A percentile compares a stretch with the other conserved stretches of the same genome.
Evolutionary conservation across 2,888 invertebrate species (phyloP).

Genomic region (Ennomos fuscantarius): DNA sequence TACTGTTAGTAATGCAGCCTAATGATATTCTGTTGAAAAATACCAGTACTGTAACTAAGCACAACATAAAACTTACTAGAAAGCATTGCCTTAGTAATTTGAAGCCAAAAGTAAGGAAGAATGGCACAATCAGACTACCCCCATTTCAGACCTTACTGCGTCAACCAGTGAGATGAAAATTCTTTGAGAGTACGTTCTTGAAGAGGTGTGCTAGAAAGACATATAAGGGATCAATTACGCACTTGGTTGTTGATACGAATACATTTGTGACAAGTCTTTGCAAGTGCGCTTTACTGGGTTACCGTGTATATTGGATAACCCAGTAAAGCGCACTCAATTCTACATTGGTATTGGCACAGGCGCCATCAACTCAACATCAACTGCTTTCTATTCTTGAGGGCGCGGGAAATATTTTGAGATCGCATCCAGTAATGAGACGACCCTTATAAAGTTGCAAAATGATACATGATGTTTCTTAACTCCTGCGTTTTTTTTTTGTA

Average conservation of each 20-base stretch:
- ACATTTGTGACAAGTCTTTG: conserved; percentile 35
- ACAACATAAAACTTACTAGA: conserved; percentile 26
- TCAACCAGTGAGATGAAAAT: conserved; percentile 8
- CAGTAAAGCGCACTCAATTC: conserved; percentile 23
- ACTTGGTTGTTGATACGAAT: conserved; percentile 30
- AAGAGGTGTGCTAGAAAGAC: conserved; percentile 22
- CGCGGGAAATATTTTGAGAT: no score
- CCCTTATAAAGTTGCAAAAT: no score
- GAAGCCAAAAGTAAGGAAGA: conserved; percentile 25
- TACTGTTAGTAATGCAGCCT: conserved; percentile 8
- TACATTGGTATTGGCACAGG: conserved; percentile 9
- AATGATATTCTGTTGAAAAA: conserved; percentile 23
- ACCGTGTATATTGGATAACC: no score
- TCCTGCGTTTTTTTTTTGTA: no score
- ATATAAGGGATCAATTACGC: conserved; percentile 37
- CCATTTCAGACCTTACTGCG: conserved; percentile 1
- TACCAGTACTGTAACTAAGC: conserved; percentile 24
- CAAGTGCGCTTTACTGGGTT: no score
- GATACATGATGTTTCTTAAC: no score
- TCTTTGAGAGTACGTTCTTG: background rate
- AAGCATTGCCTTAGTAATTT: conserved; percentile 21
- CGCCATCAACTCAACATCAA: conserved; percentile 3
- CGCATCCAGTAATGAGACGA: no score
- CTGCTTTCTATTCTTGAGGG: background rate
- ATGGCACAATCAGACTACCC: background rate